These are phyloP conservation scores for Drosophila funebris DNA, from an alignment of 1,140 invertebrate species.

Conservation along the genomic window DNA sequence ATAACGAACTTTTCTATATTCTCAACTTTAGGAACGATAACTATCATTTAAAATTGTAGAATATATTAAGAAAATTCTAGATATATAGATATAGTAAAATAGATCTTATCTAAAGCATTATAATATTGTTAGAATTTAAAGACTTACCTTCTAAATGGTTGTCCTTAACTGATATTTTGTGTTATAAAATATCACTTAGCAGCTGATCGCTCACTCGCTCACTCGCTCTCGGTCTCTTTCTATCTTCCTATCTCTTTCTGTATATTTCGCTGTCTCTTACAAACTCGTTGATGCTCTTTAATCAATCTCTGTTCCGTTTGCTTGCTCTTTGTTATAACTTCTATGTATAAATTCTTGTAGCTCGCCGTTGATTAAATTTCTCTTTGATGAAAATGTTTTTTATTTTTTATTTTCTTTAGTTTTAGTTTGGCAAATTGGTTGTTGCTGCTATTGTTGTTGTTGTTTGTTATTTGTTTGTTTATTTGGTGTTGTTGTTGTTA, in stretches of 20 bases:
- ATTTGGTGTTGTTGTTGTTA: conserved; percentile 41
- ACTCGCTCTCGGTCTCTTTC: conserved; percentile 7
- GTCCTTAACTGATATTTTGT: conserved; percentile 78
- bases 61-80: too few relatives aligned
- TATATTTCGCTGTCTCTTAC: conserved; percentile 16
- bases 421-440: conserved; percentile 60
- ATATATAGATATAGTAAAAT: too few relatives aligned
- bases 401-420: conserved; percentile 10
- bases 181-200: conserved; percentile 75
- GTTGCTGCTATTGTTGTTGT: conserved; percentile 36
- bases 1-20: too few relatives aligned
- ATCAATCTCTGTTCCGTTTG: background rate
- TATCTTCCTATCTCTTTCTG: conserved; percentile 6
- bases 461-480: conserved; percentile 32
- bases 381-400: conserved; percentile 1
- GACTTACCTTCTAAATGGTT: conserved; percentile 71
- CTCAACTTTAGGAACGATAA: too few relatives aligned
- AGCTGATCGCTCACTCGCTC: conserved; percentile 47
- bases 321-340: conserved; percentile 14
- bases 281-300: background rate
- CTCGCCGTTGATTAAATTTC: conserved; percentile 17
- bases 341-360: conserved; percentile 67
- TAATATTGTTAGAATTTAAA: background rate
- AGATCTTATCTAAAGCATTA: too few relatives aligned
- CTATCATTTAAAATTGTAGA: too few relatives aligned